These are phyloP conservation scores for Megatriorchis doriae DNA, from an alignment of 2,113 vertebrate genomes.

Conservation along the genomic window DNA sequence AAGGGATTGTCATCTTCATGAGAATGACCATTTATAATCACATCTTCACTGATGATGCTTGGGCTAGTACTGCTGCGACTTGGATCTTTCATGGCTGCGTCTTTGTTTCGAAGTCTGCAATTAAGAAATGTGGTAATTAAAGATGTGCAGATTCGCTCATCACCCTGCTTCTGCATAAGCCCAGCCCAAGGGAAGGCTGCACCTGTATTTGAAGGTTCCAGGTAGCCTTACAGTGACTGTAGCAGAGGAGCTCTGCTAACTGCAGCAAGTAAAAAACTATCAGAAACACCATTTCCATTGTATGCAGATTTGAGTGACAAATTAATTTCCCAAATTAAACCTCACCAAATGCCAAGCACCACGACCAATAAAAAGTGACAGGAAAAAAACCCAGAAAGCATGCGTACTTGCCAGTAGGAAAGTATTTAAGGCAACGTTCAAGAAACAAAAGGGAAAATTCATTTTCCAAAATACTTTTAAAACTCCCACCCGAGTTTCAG, in stretches of 20 bases:
- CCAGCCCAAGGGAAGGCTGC: not conserved
- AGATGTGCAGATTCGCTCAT: not conserved
- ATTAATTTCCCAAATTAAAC: not conserved
- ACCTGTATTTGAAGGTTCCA: not conserved
- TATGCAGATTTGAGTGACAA: rapidly evolving
- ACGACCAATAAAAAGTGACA: not conserved
- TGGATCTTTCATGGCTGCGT: constrained; percentile 86
- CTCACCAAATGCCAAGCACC: not conserved
- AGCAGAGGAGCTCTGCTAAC: not conserved
- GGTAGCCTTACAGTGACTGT: rapidly evolving
- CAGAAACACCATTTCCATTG: rapidly evolving
- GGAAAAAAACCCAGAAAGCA: not conserved
- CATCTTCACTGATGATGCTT: constrained; percentile 79
- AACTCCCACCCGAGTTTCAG: not conserved
- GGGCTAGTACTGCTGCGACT: constrained; percentile 79
- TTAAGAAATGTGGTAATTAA: not conserved
- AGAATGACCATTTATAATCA: constrained; percentile 82
- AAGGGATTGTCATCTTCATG: constrained; percentile 87
- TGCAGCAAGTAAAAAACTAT: not conserved
- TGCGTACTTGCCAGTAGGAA: rapidly evolving
- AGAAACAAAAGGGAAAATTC: not conserved
- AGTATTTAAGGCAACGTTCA: not conserved
- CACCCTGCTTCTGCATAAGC: not conserved
- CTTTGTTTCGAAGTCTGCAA: constrained; percentile 57
- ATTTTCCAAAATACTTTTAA: not conserved